These are phyloP conservation scores for Bos indicus DNA, from an alignment of 2,113 vertebrate genomes.

Conservation along the genomic window DNA sequence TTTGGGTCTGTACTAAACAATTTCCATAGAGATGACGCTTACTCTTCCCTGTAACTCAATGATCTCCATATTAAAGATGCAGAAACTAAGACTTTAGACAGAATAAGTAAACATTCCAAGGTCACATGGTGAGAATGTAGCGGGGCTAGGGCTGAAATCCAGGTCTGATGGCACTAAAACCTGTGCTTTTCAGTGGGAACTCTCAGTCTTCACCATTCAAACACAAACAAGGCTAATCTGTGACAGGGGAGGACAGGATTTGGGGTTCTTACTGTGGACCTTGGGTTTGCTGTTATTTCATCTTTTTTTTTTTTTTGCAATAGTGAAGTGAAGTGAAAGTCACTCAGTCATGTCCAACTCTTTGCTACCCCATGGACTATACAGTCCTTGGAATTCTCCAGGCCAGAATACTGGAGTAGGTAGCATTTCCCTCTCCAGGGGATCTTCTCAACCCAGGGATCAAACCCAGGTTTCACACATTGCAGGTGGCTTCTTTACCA, in stretches of 20 bases:
- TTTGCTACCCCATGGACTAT: not conserved
- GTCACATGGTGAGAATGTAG: not conserved
- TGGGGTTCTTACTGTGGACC: no score
- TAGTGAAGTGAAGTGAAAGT: not conserved
- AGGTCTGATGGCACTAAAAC: not conserved
- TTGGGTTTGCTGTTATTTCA: not conserved
- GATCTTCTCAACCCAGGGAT: not conserved
- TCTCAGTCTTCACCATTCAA: not conserved
- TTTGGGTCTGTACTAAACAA: not conserved
- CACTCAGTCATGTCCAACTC: not conserved
- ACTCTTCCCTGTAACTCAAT: not conserved
- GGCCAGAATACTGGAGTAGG: not conserved
- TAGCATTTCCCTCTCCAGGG: not conserved
- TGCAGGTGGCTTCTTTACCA: rapidly evolving
- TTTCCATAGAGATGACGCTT: not conserved
- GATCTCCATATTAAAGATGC: not conserved
- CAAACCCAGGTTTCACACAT: not conserved
- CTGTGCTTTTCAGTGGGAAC: not conserved
- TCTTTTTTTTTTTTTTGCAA: not conserved
- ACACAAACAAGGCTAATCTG: not conserved
- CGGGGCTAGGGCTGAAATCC: not conserved
- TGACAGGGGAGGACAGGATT: not conserved
- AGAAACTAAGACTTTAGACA: not conserved
- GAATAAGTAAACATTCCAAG: not conserved
- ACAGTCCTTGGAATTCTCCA: not conserved